Conservation (phyloP, 2,113 vertebrate species). For the Tragelaphus buxtoni region DNA sequence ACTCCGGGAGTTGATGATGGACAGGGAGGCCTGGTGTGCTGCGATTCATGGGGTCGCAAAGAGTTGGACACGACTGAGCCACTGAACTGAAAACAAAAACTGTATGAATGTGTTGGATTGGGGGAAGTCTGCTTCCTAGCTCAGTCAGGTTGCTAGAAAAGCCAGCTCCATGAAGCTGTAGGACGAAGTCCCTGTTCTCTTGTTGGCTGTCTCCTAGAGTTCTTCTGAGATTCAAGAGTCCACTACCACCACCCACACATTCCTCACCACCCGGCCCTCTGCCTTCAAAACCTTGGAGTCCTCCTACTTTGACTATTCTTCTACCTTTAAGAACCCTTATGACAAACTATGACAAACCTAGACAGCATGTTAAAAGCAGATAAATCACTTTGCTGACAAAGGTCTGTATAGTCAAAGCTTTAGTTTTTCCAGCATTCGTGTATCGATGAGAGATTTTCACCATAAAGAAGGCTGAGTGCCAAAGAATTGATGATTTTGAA, state of each 20-base stretch:
- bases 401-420: not conserved
- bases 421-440: not conserved
- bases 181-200: not conserved
- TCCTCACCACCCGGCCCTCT: not conserved
- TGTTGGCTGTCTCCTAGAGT: not conserved
- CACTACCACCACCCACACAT: not conserved
- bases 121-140: not conserved
- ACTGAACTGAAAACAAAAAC: not conserved
- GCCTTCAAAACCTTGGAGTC: not conserved
- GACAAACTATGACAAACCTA: not conserved
- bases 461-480: not conserved
- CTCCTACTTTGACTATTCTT: not conserved
- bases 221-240: not conserved
- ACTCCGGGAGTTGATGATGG: no score
- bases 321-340: not conserved
- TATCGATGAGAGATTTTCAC: not conserved
- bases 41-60: no score
- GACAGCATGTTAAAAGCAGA: not conserved
- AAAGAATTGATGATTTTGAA: not conserved
- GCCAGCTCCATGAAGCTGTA: not conserved
- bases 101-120: not conserved
- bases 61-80: no score
- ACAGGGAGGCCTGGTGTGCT: no score
- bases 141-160: not conserved
- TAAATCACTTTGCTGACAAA: not conserved